Conservation (phyloP, 2,888 invertebrate genomes). For the Chaetoderma sp. region DNA sequence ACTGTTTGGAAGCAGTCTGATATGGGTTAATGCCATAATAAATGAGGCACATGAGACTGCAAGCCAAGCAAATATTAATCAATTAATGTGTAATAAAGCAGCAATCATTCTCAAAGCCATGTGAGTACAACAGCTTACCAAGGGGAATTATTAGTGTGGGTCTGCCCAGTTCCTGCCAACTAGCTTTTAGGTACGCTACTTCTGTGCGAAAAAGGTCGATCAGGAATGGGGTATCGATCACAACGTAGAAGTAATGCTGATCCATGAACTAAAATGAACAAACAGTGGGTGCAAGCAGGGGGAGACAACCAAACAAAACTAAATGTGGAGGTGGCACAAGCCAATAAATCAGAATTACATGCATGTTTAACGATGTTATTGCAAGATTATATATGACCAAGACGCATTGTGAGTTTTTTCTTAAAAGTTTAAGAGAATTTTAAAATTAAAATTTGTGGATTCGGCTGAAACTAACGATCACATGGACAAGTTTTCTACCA, state of each 20-base stretch:
- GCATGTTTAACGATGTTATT: slow-evolving; percentile 2
- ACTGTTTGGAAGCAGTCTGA: no score
- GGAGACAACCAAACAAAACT: background rate
- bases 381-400: background rate
- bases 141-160: slow-evolving; percentile 76
- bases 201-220: slow-evolving; percentile 97
- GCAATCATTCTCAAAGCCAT: no score
- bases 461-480: background rate
- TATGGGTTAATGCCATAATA: no score
- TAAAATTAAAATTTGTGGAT: no score
- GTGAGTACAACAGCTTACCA: no score
- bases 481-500: background rate
- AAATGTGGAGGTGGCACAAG: slow-evolving; percentile 22
- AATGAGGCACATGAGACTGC: no score
- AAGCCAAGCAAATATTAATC: no score
- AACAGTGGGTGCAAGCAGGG: slow-evolving; percentile 2
- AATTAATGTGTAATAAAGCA: no score
- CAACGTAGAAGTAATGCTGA: slow-evolving; percentile 97
- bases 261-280: slow-evolving; percentile 86
- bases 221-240: slow-evolving; percentile 97
- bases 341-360: slow-evolving; percentile 24
- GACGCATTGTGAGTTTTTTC: no score
- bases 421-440: no score
- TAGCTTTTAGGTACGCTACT: slow-evolving; percentile 96
- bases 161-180: slow-evolving; percentile 98